Percentiles rank a stretch among this genome's conserved stretches.
phyloP scores from a whole-genome alignment of 2,797 vertebrate species.

The Alectoris magna region DNA sequence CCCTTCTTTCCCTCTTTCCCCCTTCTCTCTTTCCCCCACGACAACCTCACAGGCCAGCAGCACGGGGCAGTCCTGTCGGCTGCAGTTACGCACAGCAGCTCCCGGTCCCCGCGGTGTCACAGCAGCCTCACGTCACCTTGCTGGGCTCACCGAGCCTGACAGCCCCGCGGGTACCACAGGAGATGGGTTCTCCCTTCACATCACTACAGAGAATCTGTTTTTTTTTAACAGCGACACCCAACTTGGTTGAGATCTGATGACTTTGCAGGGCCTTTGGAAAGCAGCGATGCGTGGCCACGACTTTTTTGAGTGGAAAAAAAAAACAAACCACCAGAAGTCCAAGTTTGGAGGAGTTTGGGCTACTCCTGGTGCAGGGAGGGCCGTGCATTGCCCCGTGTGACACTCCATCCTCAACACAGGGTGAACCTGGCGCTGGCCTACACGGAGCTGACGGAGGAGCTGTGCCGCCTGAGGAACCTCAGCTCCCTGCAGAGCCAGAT shows the following conservation, averaged over 20 bases:
- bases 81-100: conserved; percentile 4
- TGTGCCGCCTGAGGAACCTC: conserved; percentile 89
- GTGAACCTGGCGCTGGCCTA: conserved; percentile 97
- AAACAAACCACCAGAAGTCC: no score
- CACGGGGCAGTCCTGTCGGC: conserved; percentile 24
- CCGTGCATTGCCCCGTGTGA: background rate
- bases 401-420: conserved; percentile 65
- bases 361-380: no score
- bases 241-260: background rate
- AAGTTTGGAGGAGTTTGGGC: rapidly evolving
- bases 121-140: background rate
- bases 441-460: conserved; percentile 95
- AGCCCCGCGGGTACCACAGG: background rate
- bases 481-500: conserved; percentile 94
- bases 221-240: conserved; percentile 1
- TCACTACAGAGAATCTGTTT: background rate
- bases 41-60: background rate
- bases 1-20: no score
- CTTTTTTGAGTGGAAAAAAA: no score
- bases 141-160: background rate
- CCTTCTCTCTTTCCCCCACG: rapidly evolving
- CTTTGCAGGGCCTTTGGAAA: background rate
- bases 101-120: conserved; percentile 45
- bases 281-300: no score
- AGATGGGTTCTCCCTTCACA: conserved; percentile 1